Base-by-base conservation (phyloP, 53 echinoderm and acorn worm genomes). In the Mesocentrotus franciscanus region DNA sequence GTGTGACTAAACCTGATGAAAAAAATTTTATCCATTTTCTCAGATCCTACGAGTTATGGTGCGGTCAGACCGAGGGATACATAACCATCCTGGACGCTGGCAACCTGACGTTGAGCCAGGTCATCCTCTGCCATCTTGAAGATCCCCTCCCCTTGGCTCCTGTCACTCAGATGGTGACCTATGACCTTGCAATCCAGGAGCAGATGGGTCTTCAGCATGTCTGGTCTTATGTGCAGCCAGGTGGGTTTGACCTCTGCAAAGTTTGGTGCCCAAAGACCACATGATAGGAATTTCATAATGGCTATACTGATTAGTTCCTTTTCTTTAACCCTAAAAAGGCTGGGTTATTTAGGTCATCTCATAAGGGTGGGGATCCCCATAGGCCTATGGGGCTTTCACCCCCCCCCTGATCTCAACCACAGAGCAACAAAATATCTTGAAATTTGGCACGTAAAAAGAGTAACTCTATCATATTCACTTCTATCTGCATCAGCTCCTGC, bases 171-270 rank as follows among this genome's bases (percentile, higher is more conserved):
- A 95, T 97, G 91, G 97, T 98, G 96, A 96, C 97, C 92, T 96
- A 98, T 96, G 98, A 98, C 97, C 95, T 95, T 32, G 90, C 95
- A 20, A 85, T 98, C 59, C 96, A 96, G 96, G 97, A 98, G 34
- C 95, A 96, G 87, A 96, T 95, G 95, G 96, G 90, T 12, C 71
- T 94, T 9, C 95, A 97, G 18, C 92, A 96, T 16, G 97, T 99
- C 64, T 99, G 97, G 98, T 97, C 98, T 22, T 97, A 97, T 66
- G 98, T 99, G 10, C 94, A 96, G 39, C 99, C 97, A 85, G 98
- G 99, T 99, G 33, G 85, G 96, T 33, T 30, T 76, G 76, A 20
- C 64, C 14, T 76, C 33, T 7, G 14, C 9, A 26, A 68, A 24
- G 24, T 61, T 61, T 61, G 61, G 17, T 61, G 14, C 61, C 22